Evolutionary conservation across 2,888 invertebrate genomes (phyloP), one percentile per base, ranked within the genome.

Genomic region (Leucoma salicis): DNA sequence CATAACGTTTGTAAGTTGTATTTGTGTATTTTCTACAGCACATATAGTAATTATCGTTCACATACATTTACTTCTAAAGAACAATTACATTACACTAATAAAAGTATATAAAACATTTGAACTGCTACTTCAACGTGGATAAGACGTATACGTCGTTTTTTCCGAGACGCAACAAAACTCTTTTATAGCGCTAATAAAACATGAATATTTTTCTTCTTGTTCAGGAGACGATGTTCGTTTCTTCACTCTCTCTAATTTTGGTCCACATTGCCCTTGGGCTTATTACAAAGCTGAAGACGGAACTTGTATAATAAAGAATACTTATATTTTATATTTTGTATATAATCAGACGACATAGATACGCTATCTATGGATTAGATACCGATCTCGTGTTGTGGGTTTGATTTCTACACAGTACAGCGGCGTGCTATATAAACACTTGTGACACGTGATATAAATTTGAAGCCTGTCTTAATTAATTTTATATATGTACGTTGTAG

Each of bases 181-280:
- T 59, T 65, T 63, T 65, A 66, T 61, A 44, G 53, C 61, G 41
- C 57, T 60, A 62, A 70, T 67, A 70, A 70, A 71, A 72, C 60
- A 67, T 66, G 63, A 69, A 70, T 72, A 73, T 70, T 66, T 68
- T 64, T 60, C 52, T 56, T 60, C 49, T 33, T 42, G 44, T 59
- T 36, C 39, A 47, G 45, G 48, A 53, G 53, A 52, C 53, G 57
- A 57, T 56, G 63, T 70, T 65, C 64, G 60, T 70, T 69, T 69
- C 69, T 66, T 74, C 70, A 68, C 64, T 71, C 60, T 66, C 73
- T 71, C 69, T 73, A 76, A 74, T 79, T 75, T 66, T 49, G 62
- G 49, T 53, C 59, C 58, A 65, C 50, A 62, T 63, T 63, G 70
- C 66, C 70, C 72, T 76, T 70, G 74, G 59, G 67, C 67, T 66